Evolutionary conservation across 2,888 invertebrate genomes (phyloP).

Genomic region (Agrotis exclamationis): DNA sequence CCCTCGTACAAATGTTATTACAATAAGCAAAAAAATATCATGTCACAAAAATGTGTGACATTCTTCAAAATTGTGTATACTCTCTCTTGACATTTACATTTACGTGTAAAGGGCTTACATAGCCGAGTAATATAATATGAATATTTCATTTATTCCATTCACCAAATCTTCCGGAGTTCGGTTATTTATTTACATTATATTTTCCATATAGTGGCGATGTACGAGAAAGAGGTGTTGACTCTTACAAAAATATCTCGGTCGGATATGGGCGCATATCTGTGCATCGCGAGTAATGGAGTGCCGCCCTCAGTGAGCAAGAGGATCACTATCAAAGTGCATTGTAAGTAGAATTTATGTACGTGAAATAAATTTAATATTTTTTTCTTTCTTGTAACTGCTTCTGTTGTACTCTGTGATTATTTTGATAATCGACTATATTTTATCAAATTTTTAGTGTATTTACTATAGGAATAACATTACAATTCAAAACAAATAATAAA

Average conservation of each 20-base stretch:
- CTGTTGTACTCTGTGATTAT: background rate
- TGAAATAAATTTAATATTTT: background rate
- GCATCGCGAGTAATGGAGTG: conserved; percentile 97
- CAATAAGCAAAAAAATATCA: background rate
- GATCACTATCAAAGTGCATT: conserved; percentile 96
- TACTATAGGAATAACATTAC: background rate
- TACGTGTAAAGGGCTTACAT: conserved; percentile 28
- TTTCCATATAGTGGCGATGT: conserved; percentile 90
- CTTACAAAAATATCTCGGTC: conserved; percentile 95
- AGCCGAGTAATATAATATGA: conserved; percentile 39
- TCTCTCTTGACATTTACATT: conserved; percentile 36
- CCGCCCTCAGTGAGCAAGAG: conserved; percentile 97
- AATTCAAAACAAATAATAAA: too few species aligned
- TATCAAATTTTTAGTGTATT: background rate
- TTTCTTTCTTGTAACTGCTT: background rate
- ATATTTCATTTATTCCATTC: conserved; percentile 44
- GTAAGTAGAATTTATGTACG: conserved; percentile 92
- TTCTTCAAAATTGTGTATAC: conserved; percentile 26
- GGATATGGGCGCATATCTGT: conserved; percentile 97
- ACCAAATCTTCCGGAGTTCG: conserved; percentile 25
- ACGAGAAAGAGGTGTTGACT: conserved; percentile 94
- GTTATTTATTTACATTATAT: conserved; percentile 48
- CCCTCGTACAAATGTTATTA: conserved; percentile 1
- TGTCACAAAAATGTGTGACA: background rate
- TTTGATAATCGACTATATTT: background rate